These are phyloP conservation scores for roundworm (Caenorhabditis elegans) DNA, from an alignment of 1,140 invertebrate species.

Conservation along the genomic window DNA sequence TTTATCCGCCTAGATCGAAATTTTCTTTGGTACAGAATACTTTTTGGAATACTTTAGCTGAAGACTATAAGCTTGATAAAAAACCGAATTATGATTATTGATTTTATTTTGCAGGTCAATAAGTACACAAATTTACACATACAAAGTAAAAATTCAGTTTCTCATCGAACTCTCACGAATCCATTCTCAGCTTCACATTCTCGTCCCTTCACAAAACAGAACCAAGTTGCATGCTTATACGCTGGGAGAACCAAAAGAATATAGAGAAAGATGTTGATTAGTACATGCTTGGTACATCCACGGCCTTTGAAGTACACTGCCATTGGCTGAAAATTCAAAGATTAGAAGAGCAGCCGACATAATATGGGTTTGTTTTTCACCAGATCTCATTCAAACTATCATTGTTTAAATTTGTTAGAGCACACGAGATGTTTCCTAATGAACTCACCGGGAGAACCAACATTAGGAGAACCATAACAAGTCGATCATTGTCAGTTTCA, in stretches of 20 bases:
- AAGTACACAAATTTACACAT: too few relatives aligned
- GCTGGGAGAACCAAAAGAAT: background rate
- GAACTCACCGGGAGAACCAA: background rate
- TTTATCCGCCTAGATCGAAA: too few relatives aligned
- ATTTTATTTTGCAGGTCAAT: too few relatives aligned
- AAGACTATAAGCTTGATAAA: too few relatives aligned
- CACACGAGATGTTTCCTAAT: too few relatives aligned
- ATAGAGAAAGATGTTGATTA: background rate
- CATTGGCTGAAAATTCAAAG: background rate
- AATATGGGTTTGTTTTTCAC: too few relatives aligned
- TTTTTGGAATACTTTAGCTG: too few relatives aligned
- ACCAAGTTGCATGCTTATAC: conserved; percentile 4
- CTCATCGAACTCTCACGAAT: background rate
- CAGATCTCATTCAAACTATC: too few relatives aligned
- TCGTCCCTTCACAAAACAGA: conserved; percentile 5
- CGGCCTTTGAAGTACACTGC: background rate
- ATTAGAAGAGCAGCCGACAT: background rate
- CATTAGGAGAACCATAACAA: background rate
- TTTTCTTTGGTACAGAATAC: too few relatives aligned
- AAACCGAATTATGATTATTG: too few relatives aligned
- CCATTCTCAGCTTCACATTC: background rate
- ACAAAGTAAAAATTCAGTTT: too few relatives aligned
- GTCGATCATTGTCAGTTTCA: background rate
- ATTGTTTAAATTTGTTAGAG: too few relatives aligned
- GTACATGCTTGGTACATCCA: background rate